Evolutionary conservation across 1,140 invertebrate species (phyloP).

Genomic region (Bradynema listronoti): DNA sequence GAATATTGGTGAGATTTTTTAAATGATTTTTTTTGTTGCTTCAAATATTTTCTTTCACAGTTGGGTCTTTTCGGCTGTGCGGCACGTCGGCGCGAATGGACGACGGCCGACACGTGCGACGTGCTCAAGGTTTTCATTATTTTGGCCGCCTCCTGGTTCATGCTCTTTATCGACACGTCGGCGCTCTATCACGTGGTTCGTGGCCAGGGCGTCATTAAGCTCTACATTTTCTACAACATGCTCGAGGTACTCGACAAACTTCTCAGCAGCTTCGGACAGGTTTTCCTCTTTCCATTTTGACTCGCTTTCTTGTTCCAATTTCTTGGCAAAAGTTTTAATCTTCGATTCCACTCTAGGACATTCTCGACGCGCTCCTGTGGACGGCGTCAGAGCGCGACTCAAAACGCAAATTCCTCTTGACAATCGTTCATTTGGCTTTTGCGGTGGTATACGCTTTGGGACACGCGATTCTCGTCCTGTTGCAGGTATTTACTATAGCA

Average conservation of each 20-base stretch:
- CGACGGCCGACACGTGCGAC: constrained; percentile 85
- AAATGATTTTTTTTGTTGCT: not conserved
- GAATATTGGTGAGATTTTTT: constrained; percentile 71
- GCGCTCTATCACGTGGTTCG: constrained; percentile 98
- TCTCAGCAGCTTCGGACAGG: constrained; percentile 85
- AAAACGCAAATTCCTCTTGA: constrained; percentile 32
- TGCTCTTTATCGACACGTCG: constrained; percentile 89
- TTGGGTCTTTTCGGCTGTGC: constrained; percentile 41
- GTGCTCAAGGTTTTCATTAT: constrained; percentile 85
- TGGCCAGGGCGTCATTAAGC: constrained; percentile 94
- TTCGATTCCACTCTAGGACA: constrained; percentile 67
- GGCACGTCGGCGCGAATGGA: constrained; percentile 50
- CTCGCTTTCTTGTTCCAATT: not conserved
- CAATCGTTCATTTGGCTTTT: constrained; percentile 70
- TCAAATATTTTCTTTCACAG: constrained; percentile 7
- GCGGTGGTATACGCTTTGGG: constrained; percentile 87
- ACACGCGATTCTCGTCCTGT: constrained; percentile 80
- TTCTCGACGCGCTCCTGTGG: constrained; percentile 91
- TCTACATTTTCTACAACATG: constrained; percentile 99
- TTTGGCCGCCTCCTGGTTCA: constrained; percentile 66
- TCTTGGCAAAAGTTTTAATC: not conserved
- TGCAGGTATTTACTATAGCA: constrained; percentile 45
- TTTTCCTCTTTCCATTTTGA: constrained; percentile 18
- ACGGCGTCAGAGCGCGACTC: constrained; percentile 65
- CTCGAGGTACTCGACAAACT: constrained; percentile 88